Evolutionary conservation across 2,888 invertebrate genomes (phyloP), one percentile per base, ranked within the genome.

Genomic region (Agapostemon virescens): DNA sequence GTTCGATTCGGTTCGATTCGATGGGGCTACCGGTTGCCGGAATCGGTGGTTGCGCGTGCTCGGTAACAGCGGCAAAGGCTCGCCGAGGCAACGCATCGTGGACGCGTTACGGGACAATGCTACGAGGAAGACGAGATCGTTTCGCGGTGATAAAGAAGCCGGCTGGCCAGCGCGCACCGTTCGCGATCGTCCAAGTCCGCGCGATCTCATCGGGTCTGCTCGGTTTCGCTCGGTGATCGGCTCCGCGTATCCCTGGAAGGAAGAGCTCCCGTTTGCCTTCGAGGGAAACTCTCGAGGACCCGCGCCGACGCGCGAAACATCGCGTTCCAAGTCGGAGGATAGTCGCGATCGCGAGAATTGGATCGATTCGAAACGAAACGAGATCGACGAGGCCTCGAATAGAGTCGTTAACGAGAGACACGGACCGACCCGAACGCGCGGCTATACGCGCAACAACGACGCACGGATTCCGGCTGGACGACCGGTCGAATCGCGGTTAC

Each of bases 61-160:
- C 42, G 26, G 23, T 20, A 67, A 67, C 40, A 61, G 79, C 55
- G 69, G 64, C 69, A 49, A 63, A 58, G 63, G 68, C 76, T 84
- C 76, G 85, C 81, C 84, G 84, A 84, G 84, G 84, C 84, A 82
- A 77, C 77, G 77, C 81, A 23, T 58, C 45, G 55, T 63, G 77
- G 76, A 86, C 84, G 86, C 79, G 85, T 86, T 85, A 85, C 82
- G 85, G 85, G 86, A 84, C 84, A 86, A 86, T 85, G 85, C 85
- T 77, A 85, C 66, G 85, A 86, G 86, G 86, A 86, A 86, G 86
- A 85, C 79, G 81, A 86, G 86, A 86, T 86, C 76, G 86, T 86
- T 81, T 70, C 82, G 70, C 58, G 74, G 58, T 74, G 86, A 86
- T 86, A 85, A 84, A 77, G 77, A 42, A 79, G 69, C 45, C 49